Evolutionary conservation across 2,888 invertebrate genomes (phyloP).

Genomic region (Anorthoa munda): DNA sequence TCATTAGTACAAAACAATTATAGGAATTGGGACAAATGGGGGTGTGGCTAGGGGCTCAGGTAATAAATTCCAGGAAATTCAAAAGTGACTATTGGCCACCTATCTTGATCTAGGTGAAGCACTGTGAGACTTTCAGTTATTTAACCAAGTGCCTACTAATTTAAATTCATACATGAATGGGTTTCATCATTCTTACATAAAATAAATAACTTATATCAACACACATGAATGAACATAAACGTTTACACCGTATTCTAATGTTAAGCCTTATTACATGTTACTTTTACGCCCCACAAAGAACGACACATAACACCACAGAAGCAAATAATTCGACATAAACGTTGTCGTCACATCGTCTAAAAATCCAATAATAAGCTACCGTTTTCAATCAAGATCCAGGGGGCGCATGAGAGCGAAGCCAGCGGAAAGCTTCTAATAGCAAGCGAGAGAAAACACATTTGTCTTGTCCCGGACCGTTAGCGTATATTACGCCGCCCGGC

Average conservation of each 20-base stretch:
- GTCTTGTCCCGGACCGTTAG: conserved; percentile 90
- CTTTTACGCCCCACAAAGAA: not conserved
- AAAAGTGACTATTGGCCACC: too few species aligned
- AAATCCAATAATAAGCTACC: conserved; percentile 82
- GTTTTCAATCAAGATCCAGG: conserved; percentile 85
- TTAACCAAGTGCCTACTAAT: not conserved
- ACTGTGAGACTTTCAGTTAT: too few species aligned
- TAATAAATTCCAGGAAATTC: too few species aligned
- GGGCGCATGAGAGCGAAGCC: conserved; percentile 74
- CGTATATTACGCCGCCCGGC: conserved; percentile 88
- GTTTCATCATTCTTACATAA: too few species aligned
- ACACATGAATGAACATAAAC: not conserved
- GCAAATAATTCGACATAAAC: conserved; percentile 63
- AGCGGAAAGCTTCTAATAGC: conserved; percentile 83
- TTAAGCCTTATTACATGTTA: not conserved
- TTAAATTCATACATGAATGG: not conserved
- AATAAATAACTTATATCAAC: not conserved
- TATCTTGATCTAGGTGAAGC: too few species aligned
- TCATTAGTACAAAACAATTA: too few species aligned
- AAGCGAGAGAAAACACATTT: conserved; percentile 90
- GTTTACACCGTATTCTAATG: not conserved
- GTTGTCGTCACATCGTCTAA: conserved; percentile 67
- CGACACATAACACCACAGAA: conserved; percentile 38
- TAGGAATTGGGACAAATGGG: too few species aligned
- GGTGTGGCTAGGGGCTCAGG: too few species aligned